Evolutionary conservation across 2,797 vertebrate genomes (phyloP).

Genomic region (Remorina albescens): DNA sequence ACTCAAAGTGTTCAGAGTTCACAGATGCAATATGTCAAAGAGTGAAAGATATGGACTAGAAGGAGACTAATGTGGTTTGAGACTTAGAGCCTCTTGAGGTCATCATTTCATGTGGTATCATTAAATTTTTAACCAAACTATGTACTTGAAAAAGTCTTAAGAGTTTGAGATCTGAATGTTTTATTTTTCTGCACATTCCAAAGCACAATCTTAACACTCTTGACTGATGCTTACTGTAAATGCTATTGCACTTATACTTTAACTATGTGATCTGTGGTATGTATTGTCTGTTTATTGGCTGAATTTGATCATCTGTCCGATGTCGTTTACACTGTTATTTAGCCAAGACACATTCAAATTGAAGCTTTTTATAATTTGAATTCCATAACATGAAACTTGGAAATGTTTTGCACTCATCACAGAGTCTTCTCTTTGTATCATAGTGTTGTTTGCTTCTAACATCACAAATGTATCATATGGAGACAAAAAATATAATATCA

Average conservation of each 20-base stretch:
- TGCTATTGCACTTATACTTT: conserved; percentile 46
- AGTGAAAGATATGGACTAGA: conserved; percentile 85
- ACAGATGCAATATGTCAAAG: conserved; percentile 93
- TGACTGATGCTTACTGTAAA: conserved; percentile 53
- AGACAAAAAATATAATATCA: conserved; percentile 19
- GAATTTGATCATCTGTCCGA: conserved; percentile 35
- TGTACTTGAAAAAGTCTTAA: conserved; percentile 46
- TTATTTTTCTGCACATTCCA: conserved; percentile 57
- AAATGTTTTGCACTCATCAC: conserved; percentile 48
- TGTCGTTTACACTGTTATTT: conserved; percentile 31
- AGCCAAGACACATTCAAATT: not conserved
- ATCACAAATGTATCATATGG: conserved; percentile 32
- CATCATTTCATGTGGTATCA: conserved; percentile 50
- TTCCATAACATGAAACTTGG: conserved; percentile 42
- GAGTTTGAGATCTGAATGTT: conserved; percentile 49
- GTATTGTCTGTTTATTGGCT: conserved; percentile 71
- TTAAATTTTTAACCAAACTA: conserved; percentile 53
- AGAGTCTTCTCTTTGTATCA: conserved; percentile 7
- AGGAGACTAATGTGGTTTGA: not conserved
- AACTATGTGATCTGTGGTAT: conserved; percentile 42
- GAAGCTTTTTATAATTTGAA: conserved; percentile 9
- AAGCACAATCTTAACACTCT: conserved; percentile 62
- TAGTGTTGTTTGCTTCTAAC: conserved; percentile 25
- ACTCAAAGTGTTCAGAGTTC: conserved; percentile 94
- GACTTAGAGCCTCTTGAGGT: conserved; percentile 5